phyloP scores from a whole-genome alignment of 1,140 invertebrate species.

The Proctacanthus coquilletti region DNA sequence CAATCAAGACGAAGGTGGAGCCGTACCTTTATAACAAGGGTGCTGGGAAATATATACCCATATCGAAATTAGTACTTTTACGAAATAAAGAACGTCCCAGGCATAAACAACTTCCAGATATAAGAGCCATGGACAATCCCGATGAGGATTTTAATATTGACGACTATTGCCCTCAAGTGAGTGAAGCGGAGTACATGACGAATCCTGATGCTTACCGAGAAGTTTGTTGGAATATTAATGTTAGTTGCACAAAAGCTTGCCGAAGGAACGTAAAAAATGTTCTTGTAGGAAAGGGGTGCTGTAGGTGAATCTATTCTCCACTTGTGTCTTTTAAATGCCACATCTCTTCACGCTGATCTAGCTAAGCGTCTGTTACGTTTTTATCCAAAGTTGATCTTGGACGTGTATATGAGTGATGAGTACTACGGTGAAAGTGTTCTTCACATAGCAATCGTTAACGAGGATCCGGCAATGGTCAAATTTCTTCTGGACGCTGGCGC shows the following conservation, averaged over 20 bases:
- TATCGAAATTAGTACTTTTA: conserved; percentile 70
- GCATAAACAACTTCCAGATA: conserved; percentile 59
- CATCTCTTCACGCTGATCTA: conserved; percentile 79
- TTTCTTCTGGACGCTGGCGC: conserved; percentile 84
- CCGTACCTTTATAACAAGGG: conserved; percentile 90
- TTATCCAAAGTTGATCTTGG: conserved; percentile 91
- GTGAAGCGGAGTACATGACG: conserved; percentile 36
- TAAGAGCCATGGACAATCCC: conserved; percentile 63
- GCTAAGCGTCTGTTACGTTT: conserved; percentile 80
- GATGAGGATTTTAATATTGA: conserved; percentile 67
- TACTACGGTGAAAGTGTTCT: conserved; percentile 90
- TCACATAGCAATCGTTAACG: conserved; percentile 96
- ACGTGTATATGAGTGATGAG: conserved; percentile 90
- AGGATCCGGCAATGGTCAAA: conserved; percentile 95
- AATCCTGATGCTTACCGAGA: conserved; percentile 52
- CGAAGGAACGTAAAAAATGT: neutral
- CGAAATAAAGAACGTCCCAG: conserved; percentile 73
- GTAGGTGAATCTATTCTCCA: conserved; percentile 93
- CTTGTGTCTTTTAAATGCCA: conserved; percentile 81
- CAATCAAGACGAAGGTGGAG: conserved; percentile 74
- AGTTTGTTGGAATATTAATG: conserved; percentile 80
- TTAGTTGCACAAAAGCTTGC: conserved; percentile 15
- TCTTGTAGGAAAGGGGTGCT: conserved; percentile 62
- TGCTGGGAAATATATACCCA: conserved; percentile 71
- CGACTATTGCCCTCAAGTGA: conserved; percentile 46